Conservation (phyloP, 2,113 vertebrate species). For the Semnornis frantzii region DNA sequence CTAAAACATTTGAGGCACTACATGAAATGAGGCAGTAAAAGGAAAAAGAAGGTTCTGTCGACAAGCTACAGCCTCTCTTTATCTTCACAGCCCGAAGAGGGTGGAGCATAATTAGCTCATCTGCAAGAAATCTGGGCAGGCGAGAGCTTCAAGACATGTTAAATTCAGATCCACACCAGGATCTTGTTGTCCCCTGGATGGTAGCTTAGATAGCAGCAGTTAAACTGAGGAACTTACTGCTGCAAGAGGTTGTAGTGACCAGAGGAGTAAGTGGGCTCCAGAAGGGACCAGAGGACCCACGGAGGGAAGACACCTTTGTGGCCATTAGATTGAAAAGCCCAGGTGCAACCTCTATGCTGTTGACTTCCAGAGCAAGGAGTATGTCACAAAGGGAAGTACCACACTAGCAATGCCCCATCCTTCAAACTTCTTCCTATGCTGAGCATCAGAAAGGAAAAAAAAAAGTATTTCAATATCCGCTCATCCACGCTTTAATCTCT, state of each 20-base stretch:
- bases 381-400: not conserved
- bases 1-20: slow-evolving; percentile 15
- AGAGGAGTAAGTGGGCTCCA: not conserved
- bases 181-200: not conserved
- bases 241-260: not conserved
- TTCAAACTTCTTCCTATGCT: not conserved
- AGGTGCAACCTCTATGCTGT: not conserved
- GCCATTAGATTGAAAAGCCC: not conserved
- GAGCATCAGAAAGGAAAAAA: not conserved
- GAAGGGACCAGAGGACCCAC: accelerated
- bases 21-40: not conserved
- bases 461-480: slow-evolving; percentile 48
- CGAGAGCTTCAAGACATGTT: not conserved
- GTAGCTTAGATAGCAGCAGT: not conserved
- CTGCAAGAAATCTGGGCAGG: slow-evolving; percentile 18
- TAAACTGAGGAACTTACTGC: not conserved
- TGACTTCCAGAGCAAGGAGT: not conserved
- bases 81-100: slow-evolving; percentile 46
- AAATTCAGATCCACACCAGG: not conserved
- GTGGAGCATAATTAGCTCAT: slow-evolving; percentile 49
- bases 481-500: slow-evolving; percentile 80
- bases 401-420: not conserved
- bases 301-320: not conserved
- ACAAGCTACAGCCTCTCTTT: slow-evolving; percentile 54
- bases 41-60: not conserved